phyloP scores from a whole-genome alignment of 2,888 invertebrate genomes.

The Cephus pulcher region DNA sequence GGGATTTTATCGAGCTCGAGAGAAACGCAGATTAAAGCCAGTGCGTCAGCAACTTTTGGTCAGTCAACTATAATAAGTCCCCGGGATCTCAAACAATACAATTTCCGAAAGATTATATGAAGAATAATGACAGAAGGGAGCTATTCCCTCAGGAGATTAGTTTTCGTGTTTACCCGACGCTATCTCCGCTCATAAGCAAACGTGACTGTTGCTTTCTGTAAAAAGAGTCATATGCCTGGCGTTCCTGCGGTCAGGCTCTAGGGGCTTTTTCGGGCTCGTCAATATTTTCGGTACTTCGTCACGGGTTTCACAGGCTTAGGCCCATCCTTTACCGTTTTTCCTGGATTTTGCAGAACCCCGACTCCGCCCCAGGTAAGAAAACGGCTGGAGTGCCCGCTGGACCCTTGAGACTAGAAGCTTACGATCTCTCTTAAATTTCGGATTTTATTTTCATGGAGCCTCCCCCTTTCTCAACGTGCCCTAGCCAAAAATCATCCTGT shows the following conservation, averaged over 20 bases:
- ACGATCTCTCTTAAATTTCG: not conserved
- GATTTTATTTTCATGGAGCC: not conserved
- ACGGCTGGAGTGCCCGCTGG: constrained; percentile 29
- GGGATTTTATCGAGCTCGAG: constrained; percentile 2
- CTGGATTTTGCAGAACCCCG: not conserved
- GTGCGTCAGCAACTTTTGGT: constrained; percentile 55
- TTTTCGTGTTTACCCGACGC: constrained; percentile 47
- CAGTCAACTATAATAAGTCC: constrained; percentile 44
- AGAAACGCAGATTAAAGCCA: constrained; percentile 44
- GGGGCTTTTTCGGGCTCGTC: constrained; percentile 27
- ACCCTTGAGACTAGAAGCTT: constrained; percentile 28
- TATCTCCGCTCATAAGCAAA: constrained; percentile 40
- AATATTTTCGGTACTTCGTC: constrained; percentile 42
- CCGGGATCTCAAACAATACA: constrained; percentile 48
- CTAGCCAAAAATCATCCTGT: not conserved
- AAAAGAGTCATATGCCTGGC: constrained; percentile 20
- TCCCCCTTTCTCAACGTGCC: not conserved
- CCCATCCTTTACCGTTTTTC: constrained; percentile 1
- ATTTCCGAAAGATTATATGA: constrained; percentile 54
- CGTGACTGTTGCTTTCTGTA: constrained; percentile 49
- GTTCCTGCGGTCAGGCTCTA: not conserved
- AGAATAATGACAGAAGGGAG: constrained; percentile 43
- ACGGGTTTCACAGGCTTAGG: constrained; percentile 16
- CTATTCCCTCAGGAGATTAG: constrained; percentile 35
- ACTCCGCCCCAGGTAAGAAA: not conserved